Evolutionary conservation across 92 coral and sea anemone genomes (phyloP).

Genomic region (Porites evermanni): DNA sequence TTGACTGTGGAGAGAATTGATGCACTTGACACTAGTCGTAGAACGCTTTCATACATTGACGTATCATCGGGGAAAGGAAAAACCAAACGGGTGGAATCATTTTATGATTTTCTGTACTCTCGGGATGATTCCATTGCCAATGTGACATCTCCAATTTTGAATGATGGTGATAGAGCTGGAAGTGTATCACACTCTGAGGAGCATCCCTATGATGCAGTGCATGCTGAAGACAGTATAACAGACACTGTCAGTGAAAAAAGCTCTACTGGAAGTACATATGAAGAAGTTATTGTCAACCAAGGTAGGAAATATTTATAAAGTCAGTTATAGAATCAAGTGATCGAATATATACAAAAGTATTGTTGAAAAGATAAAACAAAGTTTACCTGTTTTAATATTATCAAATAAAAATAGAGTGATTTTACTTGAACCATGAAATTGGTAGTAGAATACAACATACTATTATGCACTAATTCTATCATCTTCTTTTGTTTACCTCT

Average conservation of each 20-base stretch:
- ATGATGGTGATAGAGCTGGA: conserved; percentile 42
- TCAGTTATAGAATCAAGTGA: not conserved
- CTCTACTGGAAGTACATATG: conserved; percentile 54
- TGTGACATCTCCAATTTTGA: conserved; percentile 9
- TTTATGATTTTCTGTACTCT: conserved; percentile 83
- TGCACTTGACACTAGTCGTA: conserved; percentile 46
- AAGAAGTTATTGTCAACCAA: conserved; percentile 78
- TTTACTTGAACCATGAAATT: too few species aligned
- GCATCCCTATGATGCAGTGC: conserved; percentile 71
- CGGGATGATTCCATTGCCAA: conserved; percentile 29
- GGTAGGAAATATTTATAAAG: conserved; percentile 26
- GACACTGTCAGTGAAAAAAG: conserved; percentile 44
- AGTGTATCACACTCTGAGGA: conserved; percentile 21
- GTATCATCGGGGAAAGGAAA: conserved; percentile 48
- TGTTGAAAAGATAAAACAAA: too few species aligned
- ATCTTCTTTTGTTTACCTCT: too few species aligned
- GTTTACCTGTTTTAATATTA: not conserved
- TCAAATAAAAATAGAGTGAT: too few species aligned
- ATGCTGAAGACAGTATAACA: conserved; percentile 53
- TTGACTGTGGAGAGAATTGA: conserved; percentile 57
- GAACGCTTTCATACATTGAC: conserved; percentile 63
- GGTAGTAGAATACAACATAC: too few species aligned
- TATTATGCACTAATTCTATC: too few species aligned
- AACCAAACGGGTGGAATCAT: conserved; percentile 61
- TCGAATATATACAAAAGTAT: not conserved